phyloP scores from a whole-genome alignment of 2,113 vertebrate species.

The Odocoileus hemionus region DNA sequence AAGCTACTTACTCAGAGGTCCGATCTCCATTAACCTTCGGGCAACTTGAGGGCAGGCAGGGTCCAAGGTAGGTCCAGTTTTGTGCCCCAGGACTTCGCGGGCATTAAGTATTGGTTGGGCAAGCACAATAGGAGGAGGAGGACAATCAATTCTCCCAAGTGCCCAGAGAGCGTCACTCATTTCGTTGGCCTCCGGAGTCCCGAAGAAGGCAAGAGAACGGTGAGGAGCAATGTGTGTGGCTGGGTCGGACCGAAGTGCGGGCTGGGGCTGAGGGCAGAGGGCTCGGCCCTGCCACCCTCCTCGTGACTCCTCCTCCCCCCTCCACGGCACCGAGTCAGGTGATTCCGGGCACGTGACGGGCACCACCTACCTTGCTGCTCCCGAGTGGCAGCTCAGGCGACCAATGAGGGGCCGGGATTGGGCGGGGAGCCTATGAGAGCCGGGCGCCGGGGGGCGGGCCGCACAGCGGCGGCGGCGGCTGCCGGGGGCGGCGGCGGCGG shows the following conservation, averaged over 20 bases:
- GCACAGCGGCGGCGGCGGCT: constrained; percentile 29
- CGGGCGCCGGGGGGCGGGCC: constrained; percentile 52
- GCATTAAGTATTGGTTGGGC: not conserved
- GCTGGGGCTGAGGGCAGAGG: not conserved
- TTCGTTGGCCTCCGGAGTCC: not conserved
- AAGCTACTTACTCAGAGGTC: constrained; percentile 57
- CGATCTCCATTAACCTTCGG: not conserved
- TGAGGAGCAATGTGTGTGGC: not conserved
- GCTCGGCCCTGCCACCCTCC: constrained; percentile 27
- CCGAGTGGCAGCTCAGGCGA: not conserved
- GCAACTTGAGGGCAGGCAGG: not conserved
- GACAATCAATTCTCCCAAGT: not conserved
- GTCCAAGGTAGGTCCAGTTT: constrained; percentile 19
- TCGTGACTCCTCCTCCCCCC: constrained; percentile 60
- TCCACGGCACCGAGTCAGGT: constrained; percentile 84
- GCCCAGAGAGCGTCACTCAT: not conserved
- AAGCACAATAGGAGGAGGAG: not conserved
- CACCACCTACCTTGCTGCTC: constrained; percentile 74
- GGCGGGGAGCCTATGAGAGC: constrained; percentile 1
- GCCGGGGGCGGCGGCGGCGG: constrained; percentile 64
- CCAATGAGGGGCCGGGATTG: not conserved
- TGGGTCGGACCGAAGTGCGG: not conserved
- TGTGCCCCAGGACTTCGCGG: not conserved
- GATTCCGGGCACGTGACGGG: constrained; percentile 80
- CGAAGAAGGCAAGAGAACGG: not conserved